Conservation (phyloP, 2,797 vertebrate species). For the Phalloptychus januarius region DNA sequence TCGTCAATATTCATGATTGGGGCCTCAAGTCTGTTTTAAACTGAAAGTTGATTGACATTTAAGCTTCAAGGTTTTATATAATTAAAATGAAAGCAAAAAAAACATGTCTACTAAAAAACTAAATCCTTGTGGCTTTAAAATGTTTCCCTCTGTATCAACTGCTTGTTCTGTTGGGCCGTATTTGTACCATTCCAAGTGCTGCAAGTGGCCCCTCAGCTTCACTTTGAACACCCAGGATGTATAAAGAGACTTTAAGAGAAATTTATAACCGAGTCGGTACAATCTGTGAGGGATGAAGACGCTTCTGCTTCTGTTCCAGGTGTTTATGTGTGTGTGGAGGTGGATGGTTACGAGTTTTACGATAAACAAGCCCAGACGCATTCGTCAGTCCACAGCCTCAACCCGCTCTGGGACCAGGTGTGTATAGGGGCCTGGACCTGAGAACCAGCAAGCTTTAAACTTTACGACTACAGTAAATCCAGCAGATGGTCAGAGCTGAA, state of each 20-base stretch:
- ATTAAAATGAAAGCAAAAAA: not conserved
- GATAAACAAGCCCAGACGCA: constrained; percentile 76
- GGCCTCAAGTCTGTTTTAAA: no score
- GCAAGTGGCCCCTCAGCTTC: not conserved
- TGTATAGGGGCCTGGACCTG: not conserved
- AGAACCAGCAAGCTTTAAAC: not conserved
- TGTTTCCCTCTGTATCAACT: not conserved
- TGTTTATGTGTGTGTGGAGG: constrained; percentile 77
- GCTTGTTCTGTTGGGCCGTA: not conserved
- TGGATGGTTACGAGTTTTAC: constrained; percentile 80
- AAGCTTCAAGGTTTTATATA: not conserved
- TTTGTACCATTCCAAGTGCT: not conserved
- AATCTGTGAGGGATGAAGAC: not conserved
- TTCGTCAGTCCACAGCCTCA: constrained; percentile 66
- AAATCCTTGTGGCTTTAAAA: not conserved
- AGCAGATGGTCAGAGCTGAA: constrained; percentile 23
- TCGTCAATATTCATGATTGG: no score
- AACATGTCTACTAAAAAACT: not conserved
- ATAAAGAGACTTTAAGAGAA: not conserved
- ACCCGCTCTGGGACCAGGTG: constrained; percentile 83
- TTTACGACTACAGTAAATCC: constrained; percentile 26
- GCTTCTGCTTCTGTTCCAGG: constrained; percentile 49
- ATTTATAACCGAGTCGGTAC: not conserved
- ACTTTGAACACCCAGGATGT: not conserved
- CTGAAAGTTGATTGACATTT: not conserved